These are phyloP conservation scores for Platysteira castanea DNA, from an alignment of 2,113 vertebrate genomes.

Conservation along the genomic window DNA sequence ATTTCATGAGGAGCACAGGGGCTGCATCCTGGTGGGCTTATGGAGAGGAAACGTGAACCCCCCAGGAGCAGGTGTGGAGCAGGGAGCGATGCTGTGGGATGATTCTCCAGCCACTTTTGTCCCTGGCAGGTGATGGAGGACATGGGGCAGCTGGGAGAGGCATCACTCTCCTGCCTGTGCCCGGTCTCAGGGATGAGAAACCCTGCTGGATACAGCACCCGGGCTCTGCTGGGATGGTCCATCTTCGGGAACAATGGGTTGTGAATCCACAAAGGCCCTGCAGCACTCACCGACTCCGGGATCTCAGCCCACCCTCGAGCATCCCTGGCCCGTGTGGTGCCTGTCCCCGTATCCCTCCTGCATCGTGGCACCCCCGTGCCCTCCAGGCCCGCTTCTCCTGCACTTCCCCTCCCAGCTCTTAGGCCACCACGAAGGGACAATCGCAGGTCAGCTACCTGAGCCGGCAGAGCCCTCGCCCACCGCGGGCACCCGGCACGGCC, in stretches of 20 bases:
- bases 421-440: background rate
- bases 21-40: background rate
- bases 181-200: background rate
- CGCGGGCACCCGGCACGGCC: background rate
- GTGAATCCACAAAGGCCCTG: rapidly evolving
- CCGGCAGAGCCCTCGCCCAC: background rate
- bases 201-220: background rate
- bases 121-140: background rate
- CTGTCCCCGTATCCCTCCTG: background rate
- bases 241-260: rapidly evolving
- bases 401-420: background rate
- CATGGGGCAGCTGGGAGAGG: too few species aligned
- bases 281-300: rapidly evolving
- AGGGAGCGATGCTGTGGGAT: background rate
- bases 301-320: background rate
- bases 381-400: background rate
- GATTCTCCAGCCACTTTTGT: background rate
- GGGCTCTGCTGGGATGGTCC: background rate
- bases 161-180: background rate
- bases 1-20: background rate
- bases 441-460: rapidly evolving
- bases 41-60: rapidly evolving
- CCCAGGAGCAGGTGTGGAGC: background rate
- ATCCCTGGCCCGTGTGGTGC: rapidly evolving
- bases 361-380: rapidly evolving